Evolutionary conservation across 2,113 vertebrate genomes (phyloP), one percentile per base, ranked within the genome.

Genomic region (Megaleporinus macrocephalus): DNA sequence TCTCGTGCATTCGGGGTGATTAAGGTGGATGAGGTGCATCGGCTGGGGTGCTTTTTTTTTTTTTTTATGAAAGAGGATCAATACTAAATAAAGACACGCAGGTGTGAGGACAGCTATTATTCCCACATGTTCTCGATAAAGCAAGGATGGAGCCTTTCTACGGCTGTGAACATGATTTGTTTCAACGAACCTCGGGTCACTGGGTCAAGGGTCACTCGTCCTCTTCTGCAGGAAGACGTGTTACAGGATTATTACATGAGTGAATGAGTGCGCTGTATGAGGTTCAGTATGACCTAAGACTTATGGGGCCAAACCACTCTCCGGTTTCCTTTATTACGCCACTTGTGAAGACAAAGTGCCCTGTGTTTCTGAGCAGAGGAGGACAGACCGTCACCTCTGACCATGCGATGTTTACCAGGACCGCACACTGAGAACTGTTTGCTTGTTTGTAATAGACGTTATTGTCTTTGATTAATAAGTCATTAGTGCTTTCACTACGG

Each of bases 211-310:
- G 79, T 86, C 74, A 53, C 75, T 66, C 76, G 65, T 81, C 72
- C 73, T 55, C 70, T 80, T 70, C 71, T 53, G 68, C 62, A 73
- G 51, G 29, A 84, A 73, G 82, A 82, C 18, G 61, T 73, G 71
- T 85, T 85, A 85, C 73, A 78, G 49, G 55, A 83, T 73, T 70
- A 76, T 77, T 78, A 81, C 78, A 78, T 59, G 55, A 83, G 79
- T 84, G 83, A 83, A 81, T 68, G 61, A 72, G 65, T 68, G 63
- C 62, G 47, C 62, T 78, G 74, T 78, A 79, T 69, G 73, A 66
- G 11, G 66, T 72, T 61, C 63, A 29, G 61, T 33, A 29, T 79
- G 70, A 73, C 81, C 74, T 78, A 29, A 79, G 33, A 59, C 82
- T 69, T 79, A 49, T 29, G 26, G 59, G 73, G 80, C 66, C 73